These are phyloP conservation scores for Nomada flava DNA, from an alignment of 2,888 invertebrate genomes.

Conservation along the genomic window DNA sequence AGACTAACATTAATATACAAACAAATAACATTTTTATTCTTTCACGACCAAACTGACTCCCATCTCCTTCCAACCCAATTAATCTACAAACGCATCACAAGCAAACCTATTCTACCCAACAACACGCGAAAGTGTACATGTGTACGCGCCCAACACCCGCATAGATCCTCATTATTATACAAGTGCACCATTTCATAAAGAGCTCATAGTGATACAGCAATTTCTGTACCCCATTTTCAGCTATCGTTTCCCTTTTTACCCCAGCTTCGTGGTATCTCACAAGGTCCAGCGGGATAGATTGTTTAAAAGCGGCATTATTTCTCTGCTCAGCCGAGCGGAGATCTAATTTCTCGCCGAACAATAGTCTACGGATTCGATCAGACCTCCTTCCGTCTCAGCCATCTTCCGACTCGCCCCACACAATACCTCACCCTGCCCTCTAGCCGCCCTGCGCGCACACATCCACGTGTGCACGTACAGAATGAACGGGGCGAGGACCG, in stretches of 20 bases:
- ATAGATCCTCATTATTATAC: conserved; percentile 2
- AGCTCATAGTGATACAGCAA: conserved; percentile 26
- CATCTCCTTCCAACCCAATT: too few relatives aligned
- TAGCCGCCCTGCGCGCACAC: too few relatives aligned
- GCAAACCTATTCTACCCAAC: too few relatives aligned
- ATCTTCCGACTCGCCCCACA: background rate
- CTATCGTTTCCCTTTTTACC: conserved; percentile 13
- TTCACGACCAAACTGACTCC: too few relatives aligned
- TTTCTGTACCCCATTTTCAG: conserved; percentile 32
- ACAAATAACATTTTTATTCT: too few relatives aligned
- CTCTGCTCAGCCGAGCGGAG: conserved; percentile 1
- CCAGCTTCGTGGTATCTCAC: background rate
- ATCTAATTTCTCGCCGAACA: conserved; percentile 44
- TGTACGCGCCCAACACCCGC: too few relatives aligned
- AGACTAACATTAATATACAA: too few relatives aligned
- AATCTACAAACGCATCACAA: too few relatives aligned
- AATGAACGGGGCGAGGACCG: conserved; percentile 40
- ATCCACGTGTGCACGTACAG: background rate
- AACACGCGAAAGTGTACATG: too few relatives aligned
- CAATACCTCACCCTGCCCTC: background rate
- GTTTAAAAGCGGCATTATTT: conserved; percentile 54
- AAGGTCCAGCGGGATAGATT: conserved; percentile 17
- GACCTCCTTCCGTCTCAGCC: background rate
- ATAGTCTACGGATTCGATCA: background rate
- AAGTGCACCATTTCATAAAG: conserved; percentile 10